Conservation (phyloP, 1,140 invertebrate genomes). For the Dendroctonus valens region DNA sequence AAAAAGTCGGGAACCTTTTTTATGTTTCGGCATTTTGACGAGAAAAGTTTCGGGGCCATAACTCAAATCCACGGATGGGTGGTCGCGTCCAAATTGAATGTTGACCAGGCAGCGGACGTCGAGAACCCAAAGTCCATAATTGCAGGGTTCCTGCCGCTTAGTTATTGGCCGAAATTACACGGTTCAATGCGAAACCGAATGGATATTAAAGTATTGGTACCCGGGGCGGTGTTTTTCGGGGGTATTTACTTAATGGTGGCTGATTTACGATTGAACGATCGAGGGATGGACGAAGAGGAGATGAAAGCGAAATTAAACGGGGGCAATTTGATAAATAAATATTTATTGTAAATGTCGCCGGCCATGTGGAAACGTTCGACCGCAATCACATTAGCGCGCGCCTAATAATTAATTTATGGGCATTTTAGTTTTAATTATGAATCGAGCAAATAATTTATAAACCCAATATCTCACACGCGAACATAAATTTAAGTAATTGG, state of each 20-base stretch:
- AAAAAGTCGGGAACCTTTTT: not conserved
- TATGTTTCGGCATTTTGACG: not conserved
- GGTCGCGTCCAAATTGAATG: slow-evolving; percentile 20
- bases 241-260: slow-evolving; percentile 19
- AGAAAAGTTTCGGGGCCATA: not conserved
- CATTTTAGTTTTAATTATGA: slow-evolving; percentile 30
- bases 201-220: not conserved
- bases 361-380: slow-evolving; percentile 17
- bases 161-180: slow-evolving; percentile 13
- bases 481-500: slow-evolving; percentile 27
- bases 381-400: slow-evolving; percentile 28
- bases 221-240: slow-evolving; percentile 1
- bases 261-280: slow-evolving; percentile 12
- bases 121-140: slow-evolving; percentile 11
- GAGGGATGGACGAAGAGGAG: too few relatives aligned
- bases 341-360: slow-evolving; percentile 26
- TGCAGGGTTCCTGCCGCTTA: slow-evolving; percentile 17
- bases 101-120: slow-evolving; percentile 3
- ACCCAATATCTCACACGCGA: slow-evolving; percentile 25
- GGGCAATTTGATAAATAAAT: slow-evolving; percentile 8
- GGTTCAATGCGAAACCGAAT: not conserved
- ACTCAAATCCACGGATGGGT: slow-evolving; percentile 16
- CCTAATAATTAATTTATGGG: slow-evolving; percentile 28
- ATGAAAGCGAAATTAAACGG: too few relatives aligned
- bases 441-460: slow-evolving; percentile 28